Conservation (phyloP, 1,140 invertebrate species). For the Nymphalis io region DNA sequence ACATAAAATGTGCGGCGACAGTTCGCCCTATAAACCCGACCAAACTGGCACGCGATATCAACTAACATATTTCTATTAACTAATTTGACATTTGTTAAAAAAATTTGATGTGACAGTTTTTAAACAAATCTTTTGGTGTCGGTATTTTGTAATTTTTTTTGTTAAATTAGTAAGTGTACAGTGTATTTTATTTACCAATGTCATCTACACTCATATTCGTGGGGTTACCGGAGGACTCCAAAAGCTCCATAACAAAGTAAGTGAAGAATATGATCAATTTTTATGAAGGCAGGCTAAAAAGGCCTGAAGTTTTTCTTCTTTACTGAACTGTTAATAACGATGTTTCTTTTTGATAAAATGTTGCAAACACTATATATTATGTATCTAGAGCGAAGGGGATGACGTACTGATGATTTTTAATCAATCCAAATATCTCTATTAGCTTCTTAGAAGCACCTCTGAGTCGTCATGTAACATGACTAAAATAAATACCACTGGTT, state of each 20-base stretch:
- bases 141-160: conserved; percentile 28
- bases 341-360: too few relatives aligned
- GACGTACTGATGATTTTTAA: too few relatives aligned
- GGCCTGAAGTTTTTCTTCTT: not conserved
- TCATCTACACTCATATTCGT: conserved; percentile 70
- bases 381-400: not conserved
- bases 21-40: conserved; percentile 50
- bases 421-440: not conserved
- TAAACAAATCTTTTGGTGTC: not conserved
- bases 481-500: too few relatives aligned
- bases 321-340: too few relatives aligned
- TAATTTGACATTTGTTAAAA: conserved; percentile 34
- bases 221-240: conserved; percentile 68
- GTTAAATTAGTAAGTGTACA: conserved; percentile 47
- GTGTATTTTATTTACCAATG: conserved; percentile 57
- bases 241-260: conserved; percentile 70
- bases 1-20: conserved; percentile 53
- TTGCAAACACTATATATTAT: too few relatives aligned
- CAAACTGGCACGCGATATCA: conserved; percentile 53
- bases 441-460: not conserved
- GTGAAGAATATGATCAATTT: conserved; percentile 25
- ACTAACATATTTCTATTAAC: conserved; percentile 25
- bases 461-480: not conserved
- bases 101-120: conserved; percentile 23
- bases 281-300: too few relatives aligned